Evolutionary conservation across 2,888 invertebrate species (phyloP).

Genomic region (Lysandra coridon): DNA sequence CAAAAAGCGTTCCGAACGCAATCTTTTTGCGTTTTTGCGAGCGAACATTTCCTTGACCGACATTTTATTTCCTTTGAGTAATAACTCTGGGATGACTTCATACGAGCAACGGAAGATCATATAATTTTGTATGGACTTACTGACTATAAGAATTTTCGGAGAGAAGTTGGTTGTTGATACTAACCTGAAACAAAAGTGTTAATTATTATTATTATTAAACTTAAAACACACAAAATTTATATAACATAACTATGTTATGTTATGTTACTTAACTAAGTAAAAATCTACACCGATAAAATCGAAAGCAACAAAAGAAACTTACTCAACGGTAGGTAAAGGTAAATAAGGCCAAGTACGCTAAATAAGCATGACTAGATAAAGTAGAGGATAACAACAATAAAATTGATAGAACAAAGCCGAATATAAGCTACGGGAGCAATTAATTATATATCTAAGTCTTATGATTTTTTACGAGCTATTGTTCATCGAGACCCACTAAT

Average conservation of each 20-base stretch:
- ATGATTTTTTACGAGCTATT: constrained; percentile 41
- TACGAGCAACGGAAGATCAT: not conserved
- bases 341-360: not conserved
- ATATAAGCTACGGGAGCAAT: constrained; percentile 31
- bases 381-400: constrained; percentile 17
- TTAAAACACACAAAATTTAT: not conserved
- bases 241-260: too few relatives aligned
- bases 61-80: constrained; percentile 27
- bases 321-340: too few relatives aligned
- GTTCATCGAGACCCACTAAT: constrained; percentile 41
- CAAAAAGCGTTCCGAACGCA: constrained; percentile 39
- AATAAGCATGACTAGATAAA: constrained; percentile 19
- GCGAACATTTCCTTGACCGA: constrained; percentile 23
- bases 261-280: too few relatives aligned
- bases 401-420: constrained; percentile 34
- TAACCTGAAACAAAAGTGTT: constrained; percentile 23
- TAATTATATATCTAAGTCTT: constrained; percentile 30
- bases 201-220: not conserved
- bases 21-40: constrained; percentile 33
- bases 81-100: constrained; percentile 17
- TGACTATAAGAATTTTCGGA: not conserved
- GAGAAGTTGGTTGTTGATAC: not conserved
- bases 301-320: too few relatives aligned
- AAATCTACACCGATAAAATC: too few relatives aligned
- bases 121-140: not conserved